A percentile compares a stretch with the other conserved stretches of the same genome.
Conservation (phyloP, 2,113 vertebrate species). For the Mesocricetus auratus region DNA sequence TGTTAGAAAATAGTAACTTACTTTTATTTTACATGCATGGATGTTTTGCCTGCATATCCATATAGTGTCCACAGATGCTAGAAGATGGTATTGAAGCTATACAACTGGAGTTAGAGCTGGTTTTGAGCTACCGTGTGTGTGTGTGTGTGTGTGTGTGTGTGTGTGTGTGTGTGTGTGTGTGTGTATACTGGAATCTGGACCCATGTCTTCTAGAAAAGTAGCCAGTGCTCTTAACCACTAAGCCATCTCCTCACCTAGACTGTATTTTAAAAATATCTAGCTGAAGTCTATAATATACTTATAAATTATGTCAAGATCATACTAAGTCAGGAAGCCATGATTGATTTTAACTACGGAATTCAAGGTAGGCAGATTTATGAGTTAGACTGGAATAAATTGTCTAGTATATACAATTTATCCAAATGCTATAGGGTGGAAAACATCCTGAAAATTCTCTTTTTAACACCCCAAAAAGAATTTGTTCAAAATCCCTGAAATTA, state of each 20-base stretch:
- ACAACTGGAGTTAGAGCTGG: background rate
- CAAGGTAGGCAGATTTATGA: background rate
- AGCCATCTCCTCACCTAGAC: too few relatives aligned
- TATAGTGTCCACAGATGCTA: background rate
- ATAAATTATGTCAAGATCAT: background rate
- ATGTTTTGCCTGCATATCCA: background rate
- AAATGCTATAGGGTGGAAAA: background rate
- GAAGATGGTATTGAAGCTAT: background rate
- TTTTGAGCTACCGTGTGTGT: background rate
- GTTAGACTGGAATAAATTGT: background rate
- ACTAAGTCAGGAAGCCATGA: background rate
- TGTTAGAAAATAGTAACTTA: background rate
- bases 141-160: too few relatives aligned
- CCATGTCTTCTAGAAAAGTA: background rate
- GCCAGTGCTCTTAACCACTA: background rate
- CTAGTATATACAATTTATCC: constrained; percentile 26
- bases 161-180: too few relatives aligned
- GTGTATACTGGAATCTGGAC: background rate
- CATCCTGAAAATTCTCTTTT: background rate
- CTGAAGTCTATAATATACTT: constrained; percentile 29
- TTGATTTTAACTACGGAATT: background rate
- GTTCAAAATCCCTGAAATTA: background rate
- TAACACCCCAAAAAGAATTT: background rate
- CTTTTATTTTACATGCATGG: background rate
- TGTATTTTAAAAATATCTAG: background rate